These are phyloP conservation scores for Lasioglossum morio DNA, from an alignment of 2,888 invertebrate genomes.

Conservation along the genomic window DNA sequence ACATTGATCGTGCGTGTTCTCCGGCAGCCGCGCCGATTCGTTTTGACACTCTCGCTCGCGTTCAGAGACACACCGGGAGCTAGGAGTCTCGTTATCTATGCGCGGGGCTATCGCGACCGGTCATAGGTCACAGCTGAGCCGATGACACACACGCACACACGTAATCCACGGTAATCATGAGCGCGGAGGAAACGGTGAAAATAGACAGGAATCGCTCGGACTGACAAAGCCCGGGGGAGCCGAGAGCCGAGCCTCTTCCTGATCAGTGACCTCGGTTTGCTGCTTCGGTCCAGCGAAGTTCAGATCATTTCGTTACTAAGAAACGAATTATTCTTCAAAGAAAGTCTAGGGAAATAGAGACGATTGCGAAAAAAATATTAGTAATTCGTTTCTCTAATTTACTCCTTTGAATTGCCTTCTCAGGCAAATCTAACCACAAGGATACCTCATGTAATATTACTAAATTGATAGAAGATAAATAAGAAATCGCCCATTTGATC, in stretches of 20 bases:
- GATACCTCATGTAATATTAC: no score
- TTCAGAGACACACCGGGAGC: conserved; percentile 61
- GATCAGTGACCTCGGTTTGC: conserved; percentile 28
- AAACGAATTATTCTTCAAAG: background rate
- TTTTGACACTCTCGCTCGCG: conserved; percentile 69
- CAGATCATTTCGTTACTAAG: background rate
- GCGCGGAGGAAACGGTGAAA: conserved; percentile 65
- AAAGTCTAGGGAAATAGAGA: background rate
- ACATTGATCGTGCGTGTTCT: conserved; percentile 39
- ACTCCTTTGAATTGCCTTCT: no score
- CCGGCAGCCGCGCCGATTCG: conserved; percentile 25
- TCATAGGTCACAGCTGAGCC: conserved; percentile 77
- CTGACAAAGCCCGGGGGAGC: conserved; percentile 48
- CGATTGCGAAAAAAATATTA: no score
- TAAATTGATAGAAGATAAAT: no score
- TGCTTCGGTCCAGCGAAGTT: conserved; percentile 20
- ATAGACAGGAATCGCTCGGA: conserved; percentile 58
- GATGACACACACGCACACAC: conserved; percentile 72
- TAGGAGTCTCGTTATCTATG: conserved; percentile 71
- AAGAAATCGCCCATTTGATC: no score
- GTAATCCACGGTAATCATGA: conserved; percentile 55
- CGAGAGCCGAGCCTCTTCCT: conserved; percentile 57
- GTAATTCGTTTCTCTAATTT: background rate
- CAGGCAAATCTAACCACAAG: no score
- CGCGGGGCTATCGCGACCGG: conserved; percentile 78